Evolutionary conservation across 1,140 invertebrate genomes (phyloP), one percentile per base, ranked within the genome.

Genomic region (Pseudomyrmex cubaensis): DNA sequence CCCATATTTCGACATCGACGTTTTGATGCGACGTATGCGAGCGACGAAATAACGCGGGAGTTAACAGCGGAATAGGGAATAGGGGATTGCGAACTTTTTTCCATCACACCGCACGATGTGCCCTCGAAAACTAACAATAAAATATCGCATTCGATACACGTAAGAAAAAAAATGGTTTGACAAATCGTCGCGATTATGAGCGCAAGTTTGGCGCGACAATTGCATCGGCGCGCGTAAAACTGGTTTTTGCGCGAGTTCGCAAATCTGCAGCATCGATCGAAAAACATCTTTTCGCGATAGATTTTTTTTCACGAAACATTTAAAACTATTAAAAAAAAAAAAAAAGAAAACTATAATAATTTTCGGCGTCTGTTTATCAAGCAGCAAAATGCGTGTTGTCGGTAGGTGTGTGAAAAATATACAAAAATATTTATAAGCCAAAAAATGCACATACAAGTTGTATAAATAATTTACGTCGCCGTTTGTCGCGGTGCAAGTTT

Each of bases 1-100:
- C 87, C 87, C 84, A 88, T 88, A 88, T 89, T 88, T 88, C 70
- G 87, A 69, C 87, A 86, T 77, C 62, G 73, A 89, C 87, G 52
- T 85, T 89, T 86, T 85, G 85, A 88, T 78, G 83, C 72, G 85
- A 74, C 59, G 69, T 86, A 76, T 70, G 75, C 86, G 72, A 83
- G 72, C 50, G 63, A 59, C 54, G 20, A 48, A 59, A 80, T 80
- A 80, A 72, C 76, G 66, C 20, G n/a, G 12, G 20, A 70, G 76
- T 80, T 80, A 80, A 72, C 76, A 72, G 54, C 22, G 44, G 54
- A 61, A 70, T 50, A 59, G 75, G 44, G 52, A 69, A 78, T 69
- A 52, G 52, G 17, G 62, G 13, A 59, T 48, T 48, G 63, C 9
- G 20, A 13, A 59, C 44, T 80, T 72, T 52, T 72, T 59, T 48